Evolutionary conservation across 2,888 invertebrate species (phyloP).

Genomic region (Eilema griseolum): DNA sequence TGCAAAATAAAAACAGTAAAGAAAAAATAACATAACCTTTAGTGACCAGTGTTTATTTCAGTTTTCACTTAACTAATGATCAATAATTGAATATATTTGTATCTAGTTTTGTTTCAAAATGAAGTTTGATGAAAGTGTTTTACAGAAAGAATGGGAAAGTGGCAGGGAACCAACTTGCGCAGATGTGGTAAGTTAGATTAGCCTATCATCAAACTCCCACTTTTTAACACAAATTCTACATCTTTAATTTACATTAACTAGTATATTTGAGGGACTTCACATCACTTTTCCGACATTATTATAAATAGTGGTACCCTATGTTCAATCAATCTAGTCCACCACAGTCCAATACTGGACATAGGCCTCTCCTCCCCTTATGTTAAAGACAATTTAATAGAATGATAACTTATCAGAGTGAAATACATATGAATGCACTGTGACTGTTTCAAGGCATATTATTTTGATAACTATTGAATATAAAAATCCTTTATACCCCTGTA

Average conservation of each 20-base stretch:
- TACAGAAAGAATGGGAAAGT: constrained; percentile 59
- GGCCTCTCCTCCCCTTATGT: no score
- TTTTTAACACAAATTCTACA: not conserved
- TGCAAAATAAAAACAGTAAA: not conserved
- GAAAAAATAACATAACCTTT: not conserved
- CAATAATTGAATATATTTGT: not conserved
- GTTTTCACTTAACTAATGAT: not conserved
- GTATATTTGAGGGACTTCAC: no score
- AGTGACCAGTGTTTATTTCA: not conserved
- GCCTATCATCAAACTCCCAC: constrained; percentile 5
- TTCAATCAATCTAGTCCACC: no score
- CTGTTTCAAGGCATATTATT: no score
- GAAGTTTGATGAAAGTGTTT: constrained; percentile 62
- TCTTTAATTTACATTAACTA: not conserved
- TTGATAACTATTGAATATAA: no score
- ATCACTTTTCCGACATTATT: no score
- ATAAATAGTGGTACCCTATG: no score
- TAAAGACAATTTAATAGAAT: no score
- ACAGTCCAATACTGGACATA: no score
- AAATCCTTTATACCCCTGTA: no score
- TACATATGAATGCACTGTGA: no score
- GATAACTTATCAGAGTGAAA: no score
- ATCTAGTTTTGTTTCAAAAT: constrained; percentile 41
- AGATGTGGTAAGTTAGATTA: constrained; percentile 53
- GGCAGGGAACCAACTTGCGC: constrained; percentile 52